These are phyloP conservation scores for Brachyptera putata DNA, from an alignment of 2,888 invertebrate species.

Conservation along the genomic window DNA sequence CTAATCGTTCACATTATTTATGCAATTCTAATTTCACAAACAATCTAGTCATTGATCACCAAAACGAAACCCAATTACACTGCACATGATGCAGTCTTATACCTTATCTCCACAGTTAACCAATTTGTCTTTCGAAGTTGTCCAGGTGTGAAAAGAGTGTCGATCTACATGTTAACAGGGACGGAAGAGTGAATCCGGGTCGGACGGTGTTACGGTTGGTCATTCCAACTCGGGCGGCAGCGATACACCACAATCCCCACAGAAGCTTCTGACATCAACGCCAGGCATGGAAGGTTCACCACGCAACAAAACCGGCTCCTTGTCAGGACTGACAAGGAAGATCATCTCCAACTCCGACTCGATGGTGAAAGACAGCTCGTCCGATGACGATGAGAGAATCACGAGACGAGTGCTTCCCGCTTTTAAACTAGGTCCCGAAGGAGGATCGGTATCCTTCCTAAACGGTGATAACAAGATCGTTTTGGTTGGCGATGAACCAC, in stretches of 20 bases:
- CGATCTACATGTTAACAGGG: slow-evolving; percentile 40
- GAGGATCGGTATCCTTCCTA: slow-evolving; percentile 33
- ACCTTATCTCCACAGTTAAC: too few species aligned
- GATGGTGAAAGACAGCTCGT: slow-evolving; percentile 41
- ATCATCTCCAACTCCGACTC: slow-evolving; percentile 42
- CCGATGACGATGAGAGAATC: slow-evolving; percentile 9
- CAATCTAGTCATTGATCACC: background rate
- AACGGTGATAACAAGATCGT: slow-evolving; percentile 38
- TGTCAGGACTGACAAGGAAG: slow-evolving; percentile 68
- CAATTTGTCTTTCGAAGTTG: too few species aligned
- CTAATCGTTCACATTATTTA: too few species aligned
- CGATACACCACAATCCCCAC: slow-evolving; percentile 37
- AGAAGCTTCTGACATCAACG: too few species aligned
- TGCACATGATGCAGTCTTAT: too few species aligned
- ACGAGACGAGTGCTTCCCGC: slow-evolving; percentile 32
- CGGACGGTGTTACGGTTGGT: slow-evolving; percentile 47
- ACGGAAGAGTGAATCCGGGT: slow-evolving; percentile 55
- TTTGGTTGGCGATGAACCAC: slow-evolving; percentile 52
- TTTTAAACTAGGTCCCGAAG: slow-evolving; percentile 39
- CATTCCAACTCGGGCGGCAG: slow-evolving; percentile 41
- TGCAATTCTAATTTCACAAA: too few species aligned
- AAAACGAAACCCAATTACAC: too few species aligned
- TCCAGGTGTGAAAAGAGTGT: background rate
- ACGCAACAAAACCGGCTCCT: too few species aligned
- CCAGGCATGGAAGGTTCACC: slow-evolving; percentile 72